Base-by-base conservation (phyloP, 1,140 invertebrate species). In the Bilobella aurantiaca region DNA sequence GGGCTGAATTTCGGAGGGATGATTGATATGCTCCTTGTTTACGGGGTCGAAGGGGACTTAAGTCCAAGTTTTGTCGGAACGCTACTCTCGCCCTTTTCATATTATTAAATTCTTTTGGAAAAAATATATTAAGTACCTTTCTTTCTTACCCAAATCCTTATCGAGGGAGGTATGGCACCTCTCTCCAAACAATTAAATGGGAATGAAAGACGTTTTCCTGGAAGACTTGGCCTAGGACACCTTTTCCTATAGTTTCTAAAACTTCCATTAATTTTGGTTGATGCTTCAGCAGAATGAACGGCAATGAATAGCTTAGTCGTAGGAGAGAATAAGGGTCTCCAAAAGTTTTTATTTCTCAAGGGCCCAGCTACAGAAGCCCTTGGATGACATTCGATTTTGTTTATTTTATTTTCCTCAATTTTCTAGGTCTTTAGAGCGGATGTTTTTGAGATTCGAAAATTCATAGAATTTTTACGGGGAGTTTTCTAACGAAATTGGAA, bases 21-120 rank as follows among this genome's bases (percentile, higher is more conserved):
- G 58, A 59, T 59, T 59, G 58, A 59, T 57, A 57, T 21, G 53
- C 53, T 57, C 53, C n/a, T 42, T 42, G 34, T 42, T 42, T 42
- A 18, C 34, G 34, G 34, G 34, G 34, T 12, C 34, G 8, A 53
- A 53, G 49, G 49, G 23, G n/a, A n/a, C n/a, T n/a, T n/a, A n/a
- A n/a, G n/a, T n/a, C n/a, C n/a, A n/a, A n/a, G n/a, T n/a, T n/a
- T n/a, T n/a, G n/a, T n/a, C n/a, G n/a, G n/a, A n/a, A n/a, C n/a
- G n/a, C n/a, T n/a, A n/a, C n/a, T n/a, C n/a, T n/a, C n/a, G n/a
- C n/a, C 49, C 25, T 53, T 23, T 23, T 53, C 25, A 5, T 14
- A 14, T 53, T 53, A 53, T 53, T 23, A 53, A 53, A 53, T 53
- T 53, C 49, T 23, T 14, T 23, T 5, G 49, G 21, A 23, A 53